phyloP scores from a whole-genome alignment of 2,888 invertebrate species.

The Fragum fragum region DNA sequence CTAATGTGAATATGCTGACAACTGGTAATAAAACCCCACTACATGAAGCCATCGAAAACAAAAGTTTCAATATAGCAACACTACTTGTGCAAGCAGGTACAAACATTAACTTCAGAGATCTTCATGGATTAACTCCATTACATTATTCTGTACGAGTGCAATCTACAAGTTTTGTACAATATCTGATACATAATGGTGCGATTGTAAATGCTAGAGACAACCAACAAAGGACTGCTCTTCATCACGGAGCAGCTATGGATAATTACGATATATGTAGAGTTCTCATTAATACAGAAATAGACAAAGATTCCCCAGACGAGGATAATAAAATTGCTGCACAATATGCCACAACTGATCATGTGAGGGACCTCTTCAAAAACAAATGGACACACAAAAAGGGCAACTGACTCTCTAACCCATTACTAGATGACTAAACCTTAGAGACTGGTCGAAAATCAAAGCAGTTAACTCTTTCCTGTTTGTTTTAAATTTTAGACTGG shows the following conservation, averaged over 20 bases:
- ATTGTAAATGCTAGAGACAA: constrained; percentile 75
- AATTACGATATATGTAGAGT: constrained; percentile 65
- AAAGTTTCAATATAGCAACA: constrained; percentile 68
- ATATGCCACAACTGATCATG: constrained; percentile 57
- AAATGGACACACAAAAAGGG: neutral
- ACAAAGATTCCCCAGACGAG: constrained; percentile 71
- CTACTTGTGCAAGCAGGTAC: constrained; percentile 75
- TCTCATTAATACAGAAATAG: constrained; percentile 72
- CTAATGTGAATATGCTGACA: constrained; percentile 78
- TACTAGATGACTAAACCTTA: too few species aligned
- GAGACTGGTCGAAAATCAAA: too few species aligned
- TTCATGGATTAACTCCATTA: constrained; percentile 78
- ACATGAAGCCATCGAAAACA: constrained; percentile 74
- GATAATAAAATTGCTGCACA: constrained; percentile 71
- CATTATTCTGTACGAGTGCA: constrained; percentile 73
- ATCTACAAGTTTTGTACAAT: constrained; percentile 67
- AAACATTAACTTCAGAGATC: constrained; percentile 77
- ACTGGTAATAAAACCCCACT: constrained; percentile 77
- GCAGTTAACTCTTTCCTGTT: too few species aligned
- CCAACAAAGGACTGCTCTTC: constrained; percentile 76
- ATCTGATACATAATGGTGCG: constrained; percentile 73
- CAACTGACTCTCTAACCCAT: too few species aligned
- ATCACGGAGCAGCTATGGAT: constrained; percentile 72
- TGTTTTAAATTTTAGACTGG: too few species aligned
- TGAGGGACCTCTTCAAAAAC: constrained; percentile 42